These are phyloP conservation scores for Tipula unca DNA, from an alignment of 2,888 invertebrate genomes.

Conservation along the genomic window DNA sequence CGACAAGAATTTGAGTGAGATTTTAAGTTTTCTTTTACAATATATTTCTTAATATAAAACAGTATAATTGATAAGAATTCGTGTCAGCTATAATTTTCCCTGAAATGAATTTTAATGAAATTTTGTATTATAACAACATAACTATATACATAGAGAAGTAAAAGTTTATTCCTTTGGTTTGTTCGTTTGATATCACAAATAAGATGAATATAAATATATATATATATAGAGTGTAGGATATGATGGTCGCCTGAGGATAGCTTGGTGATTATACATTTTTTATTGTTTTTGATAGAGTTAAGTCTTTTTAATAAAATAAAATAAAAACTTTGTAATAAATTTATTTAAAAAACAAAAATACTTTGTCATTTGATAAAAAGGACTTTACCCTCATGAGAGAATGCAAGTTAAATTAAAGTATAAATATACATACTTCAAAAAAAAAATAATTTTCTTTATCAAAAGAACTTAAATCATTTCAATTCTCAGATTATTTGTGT, in stretches of 20 bases:
- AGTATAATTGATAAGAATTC: not conserved
- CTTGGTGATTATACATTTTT: not conserved
- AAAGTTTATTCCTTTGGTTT: not conserved
- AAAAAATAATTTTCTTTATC: not conserved
- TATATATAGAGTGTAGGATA: not conserved
- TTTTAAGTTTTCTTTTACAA: not conserved
- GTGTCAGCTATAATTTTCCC: not conserved
- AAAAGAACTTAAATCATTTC: not conserved
- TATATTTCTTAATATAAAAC: not conserved
- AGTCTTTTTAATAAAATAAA: not conserved
- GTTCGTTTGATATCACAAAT: constrained; percentile 14
- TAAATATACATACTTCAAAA: too few relatives aligned
- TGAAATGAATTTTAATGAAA: not conserved
- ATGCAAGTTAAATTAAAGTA: not conserved
- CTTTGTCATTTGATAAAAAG: not conserved
- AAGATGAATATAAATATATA: not conserved
- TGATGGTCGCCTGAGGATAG: not conserved
- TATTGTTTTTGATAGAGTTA: not conserved
- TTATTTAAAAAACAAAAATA: not conserved
- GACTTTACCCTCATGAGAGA: not conserved
- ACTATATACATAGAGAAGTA: not conserved
- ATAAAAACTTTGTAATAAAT: not conserved
- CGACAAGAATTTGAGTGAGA: not conserved
- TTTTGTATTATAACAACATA: not conserved
- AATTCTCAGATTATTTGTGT: not conserved